Conservation (phyloP, 2,797 vertebrate species). For the Momotus momota region DNA sequence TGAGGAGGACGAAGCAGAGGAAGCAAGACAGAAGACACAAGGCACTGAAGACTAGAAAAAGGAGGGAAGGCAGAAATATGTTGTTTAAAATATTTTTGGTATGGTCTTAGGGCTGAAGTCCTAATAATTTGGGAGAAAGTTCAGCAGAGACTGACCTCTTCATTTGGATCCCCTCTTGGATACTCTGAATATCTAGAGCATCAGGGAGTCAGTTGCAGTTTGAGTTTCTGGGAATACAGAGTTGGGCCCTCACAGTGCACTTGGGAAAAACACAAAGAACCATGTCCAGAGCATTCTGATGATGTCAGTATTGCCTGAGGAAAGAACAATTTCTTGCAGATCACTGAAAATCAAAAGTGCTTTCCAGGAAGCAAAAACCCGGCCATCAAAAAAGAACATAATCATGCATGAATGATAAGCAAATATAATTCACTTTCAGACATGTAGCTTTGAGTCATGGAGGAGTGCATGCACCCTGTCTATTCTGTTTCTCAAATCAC, state of each 20-base stretch:
- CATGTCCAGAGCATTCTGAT: background rate
- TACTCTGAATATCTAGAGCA: background rate
- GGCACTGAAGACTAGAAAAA: background rate
- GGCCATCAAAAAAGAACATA: background rate
- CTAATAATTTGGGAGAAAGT: background rate
- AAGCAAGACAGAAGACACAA: background rate
- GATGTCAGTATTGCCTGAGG: background rate
- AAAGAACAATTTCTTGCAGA: conserved; percentile 1
- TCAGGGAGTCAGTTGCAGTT: background rate
- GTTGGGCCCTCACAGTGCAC: background rate
- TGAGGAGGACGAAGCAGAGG: background rate
- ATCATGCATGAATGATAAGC: conserved; percentile 34
- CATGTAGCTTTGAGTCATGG: conserved; percentile 38
- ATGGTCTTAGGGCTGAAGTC: background rate
- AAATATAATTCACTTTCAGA: conserved; percentile 73
- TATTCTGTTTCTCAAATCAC: conserved; percentile 18
- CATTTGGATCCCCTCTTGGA: background rate
- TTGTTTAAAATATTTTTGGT: background rate
- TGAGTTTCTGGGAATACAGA: background rate
- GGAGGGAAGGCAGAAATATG: background rate
- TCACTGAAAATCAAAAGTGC: conserved; percentile 2
- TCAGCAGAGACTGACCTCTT: background rate
- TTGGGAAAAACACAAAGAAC: background rate
- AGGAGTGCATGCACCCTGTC: background rate
- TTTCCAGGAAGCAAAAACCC: conserved; percentile 42